phyloP scores from a whole-genome alignment of 2,797 vertebrate genomes.

The Dryobates pubescens region DNA sequence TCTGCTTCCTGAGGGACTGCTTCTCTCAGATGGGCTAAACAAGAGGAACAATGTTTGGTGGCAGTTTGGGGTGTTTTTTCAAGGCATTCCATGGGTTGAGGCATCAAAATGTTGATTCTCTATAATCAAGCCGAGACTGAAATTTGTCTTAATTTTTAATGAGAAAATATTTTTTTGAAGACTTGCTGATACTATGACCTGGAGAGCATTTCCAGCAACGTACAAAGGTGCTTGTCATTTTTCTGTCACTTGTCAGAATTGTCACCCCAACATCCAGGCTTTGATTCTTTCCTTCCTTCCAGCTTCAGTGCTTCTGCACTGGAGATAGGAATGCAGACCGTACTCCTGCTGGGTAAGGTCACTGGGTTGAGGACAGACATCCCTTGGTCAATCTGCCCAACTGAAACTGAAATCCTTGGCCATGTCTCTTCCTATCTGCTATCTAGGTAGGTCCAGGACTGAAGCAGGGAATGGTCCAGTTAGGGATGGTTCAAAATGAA shows the following conservation, averaged over 20 bases:
- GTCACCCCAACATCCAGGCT: not conserved
- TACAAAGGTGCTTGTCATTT: not conserved
- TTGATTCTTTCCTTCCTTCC: not conserved
- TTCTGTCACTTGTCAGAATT: not conserved
- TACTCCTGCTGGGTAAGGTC: not conserved
- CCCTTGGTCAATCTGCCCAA: not conserved
- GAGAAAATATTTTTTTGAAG: not conserved
- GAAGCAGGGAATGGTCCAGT: not conserved
- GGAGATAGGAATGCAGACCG: not conserved
- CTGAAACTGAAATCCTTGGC: not conserved
- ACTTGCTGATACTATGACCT: not conserved
- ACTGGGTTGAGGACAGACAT: not conserved
- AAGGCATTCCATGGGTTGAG: not conserved
- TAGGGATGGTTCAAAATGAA: not conserved
- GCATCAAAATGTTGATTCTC: not conserved
- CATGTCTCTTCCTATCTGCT: not conserved
- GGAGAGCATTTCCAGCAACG: not conserved
- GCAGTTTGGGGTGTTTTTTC: not conserved
- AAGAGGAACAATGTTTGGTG: not conserved
- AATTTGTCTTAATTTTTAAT: slow-evolving; percentile 33
- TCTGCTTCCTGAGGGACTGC: not conserved
- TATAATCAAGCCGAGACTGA: not conserved
- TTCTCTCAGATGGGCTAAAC: not conserved
- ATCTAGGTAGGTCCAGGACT: not conserved
- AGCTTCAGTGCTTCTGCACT: not conserved